phyloP scores from a whole-genome alignment of 2,797 vertebrate genomes.

The Calcarius lapponicus region DNA sequence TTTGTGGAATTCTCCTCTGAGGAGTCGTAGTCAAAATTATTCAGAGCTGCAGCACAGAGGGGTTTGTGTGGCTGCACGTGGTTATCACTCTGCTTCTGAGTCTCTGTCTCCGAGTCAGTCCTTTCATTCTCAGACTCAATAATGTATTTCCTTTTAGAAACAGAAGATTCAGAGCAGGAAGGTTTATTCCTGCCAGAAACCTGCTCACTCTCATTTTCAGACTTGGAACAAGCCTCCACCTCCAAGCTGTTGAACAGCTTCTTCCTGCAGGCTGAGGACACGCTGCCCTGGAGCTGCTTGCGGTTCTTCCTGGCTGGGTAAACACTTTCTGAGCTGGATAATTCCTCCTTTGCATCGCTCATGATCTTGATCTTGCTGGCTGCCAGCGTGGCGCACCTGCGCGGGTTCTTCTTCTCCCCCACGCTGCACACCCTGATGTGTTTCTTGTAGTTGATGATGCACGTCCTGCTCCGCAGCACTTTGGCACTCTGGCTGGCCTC shows the following conservation, averaged over 20 bases:
- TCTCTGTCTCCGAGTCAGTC: slow-evolving; percentile 70
- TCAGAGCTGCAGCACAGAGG: not conserved
- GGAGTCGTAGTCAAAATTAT: slow-evolving; percentile 13
- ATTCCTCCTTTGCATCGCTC: slow-evolving; percentile 79
- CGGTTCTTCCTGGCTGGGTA: slow-evolving; percentile 47
- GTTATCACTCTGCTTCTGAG: slow-evolving; percentile 17
- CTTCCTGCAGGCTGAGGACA: slow-evolving; percentile 67
- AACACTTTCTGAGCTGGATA: slow-evolving; percentile 69
- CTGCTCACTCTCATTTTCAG: slow-evolving; percentile 56
- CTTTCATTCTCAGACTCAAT: slow-evolving; percentile 67
- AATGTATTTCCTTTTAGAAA: slow-evolving; percentile 31
- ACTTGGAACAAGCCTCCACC: slow-evolving; percentile 53
- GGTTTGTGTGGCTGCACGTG: not conserved
- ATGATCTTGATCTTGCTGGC: slow-evolving; percentile 90
- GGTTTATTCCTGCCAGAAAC: not conserved
- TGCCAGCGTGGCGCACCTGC: slow-evolving; percentile 86
- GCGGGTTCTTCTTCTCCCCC: slow-evolving; percentile 71
- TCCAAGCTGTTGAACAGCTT: slow-evolving; percentile 34
- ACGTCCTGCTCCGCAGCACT: slow-evolving; percentile 72
- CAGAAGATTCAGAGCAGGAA: not conserved
- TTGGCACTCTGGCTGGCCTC: slow-evolving; percentile 67
- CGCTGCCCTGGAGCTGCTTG: slow-evolving; percentile 65
- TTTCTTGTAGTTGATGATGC: slow-evolving; percentile 73
- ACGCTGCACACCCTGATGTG: slow-evolving; percentile 31
- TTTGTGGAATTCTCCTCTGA: slow-evolving; percentile 63